Evolutionary conservation across 2,113 vertebrate genomes (phyloP), one percentile per base, ranked within the genome.

Genomic region (Procavia capensis): DNA sequence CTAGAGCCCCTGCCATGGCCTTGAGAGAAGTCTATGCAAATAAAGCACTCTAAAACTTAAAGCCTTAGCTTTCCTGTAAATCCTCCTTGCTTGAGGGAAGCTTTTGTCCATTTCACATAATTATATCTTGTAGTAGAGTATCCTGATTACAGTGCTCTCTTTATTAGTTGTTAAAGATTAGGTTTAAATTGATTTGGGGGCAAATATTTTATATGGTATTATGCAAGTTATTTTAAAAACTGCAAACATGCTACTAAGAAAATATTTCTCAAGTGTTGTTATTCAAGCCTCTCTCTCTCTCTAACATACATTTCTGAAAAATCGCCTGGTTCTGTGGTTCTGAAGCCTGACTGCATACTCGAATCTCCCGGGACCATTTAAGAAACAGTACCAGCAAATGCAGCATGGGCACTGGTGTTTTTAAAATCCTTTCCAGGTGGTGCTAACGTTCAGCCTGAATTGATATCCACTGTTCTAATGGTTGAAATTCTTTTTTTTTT

Each of bases 401-500:
- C 24, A 39, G 92, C 68, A 88, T 20, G 45, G 81, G 31, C 59
- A 82, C 36, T 85, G 43, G 36, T 57, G 34, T 59, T 85, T 93
- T 95, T 90, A 3, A 27, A 97, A 92, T 92, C 80, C 87, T 93
- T 90, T 88, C 85, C 61, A 88, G 90, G 72, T 93, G 61, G 88
- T 89, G 66, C 90, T 90, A 85, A 88, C 31, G 29, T 78, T 95
- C 61, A 88, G 13, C 29, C n/a, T 79, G 87, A 95, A 95, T 70
- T 95, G 85, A 85, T 95, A 82, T 39, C 54, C 83, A 90, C 68
- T 31, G 7, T 59, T 92, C 45, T 86, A 96, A 91, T 88, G 68
- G 27, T 24, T 85, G 61, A 79, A 92, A 83, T 92, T 92, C 19
- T 29, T 75, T 80, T 89, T 43, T 83, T 83, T 68, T 70, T 75